Base-by-base conservation (phyloP, 2,888 invertebrate species). In the Autographa pulchrina region DNA sequence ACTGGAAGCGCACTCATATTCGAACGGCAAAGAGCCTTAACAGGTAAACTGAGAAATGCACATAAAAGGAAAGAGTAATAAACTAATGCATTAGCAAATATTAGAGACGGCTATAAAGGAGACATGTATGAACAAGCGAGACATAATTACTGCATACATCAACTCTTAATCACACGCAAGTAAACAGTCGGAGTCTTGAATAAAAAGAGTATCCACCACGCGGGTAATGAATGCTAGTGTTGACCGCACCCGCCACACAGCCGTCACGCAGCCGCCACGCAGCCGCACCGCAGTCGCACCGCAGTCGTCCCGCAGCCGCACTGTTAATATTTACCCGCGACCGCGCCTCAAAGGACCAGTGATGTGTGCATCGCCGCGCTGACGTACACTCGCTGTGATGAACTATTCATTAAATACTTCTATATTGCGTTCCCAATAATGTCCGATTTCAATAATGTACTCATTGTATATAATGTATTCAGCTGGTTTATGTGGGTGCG, bases 321-420 rank as follows among this genome's bases (percentile, higher is more conserved):
- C 69, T 25, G 60, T 70, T 75, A 18, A 71, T 72, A 74, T 81
- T 81, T 72, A 68, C 76, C 52, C 62, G 11, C n/a, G 41, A 58
- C 64, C 66, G 72, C 72, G 56, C 79, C 75, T 76, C 79, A 72
- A 71, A 75, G 64, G 65, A 31, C 71, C 61, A 79, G 77, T 75
- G 77, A 48, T 71, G 80, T 64, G 58, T 65, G 31, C 11, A 7
- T 20, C 18, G 43, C 66, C 25, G 41, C 59, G 32, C 59, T 62
- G 41, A 74, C 68, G n/a, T 32, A 11, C 60, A 58, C 63, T 43
- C 68, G 35, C 20, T 67, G 52, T 73, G 9, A 32, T 59, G 66
- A 69, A 65, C 14, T 67, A 38, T 54, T 38, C 66, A 54, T 32
- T 48, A 41, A 25, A 59, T 43, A 13, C 20, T n/a, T 25, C 31